Evolutionary conservation across 2,888 invertebrate genomes (phyloP).

Genomic region (Zaprionus lineosus): DNA sequence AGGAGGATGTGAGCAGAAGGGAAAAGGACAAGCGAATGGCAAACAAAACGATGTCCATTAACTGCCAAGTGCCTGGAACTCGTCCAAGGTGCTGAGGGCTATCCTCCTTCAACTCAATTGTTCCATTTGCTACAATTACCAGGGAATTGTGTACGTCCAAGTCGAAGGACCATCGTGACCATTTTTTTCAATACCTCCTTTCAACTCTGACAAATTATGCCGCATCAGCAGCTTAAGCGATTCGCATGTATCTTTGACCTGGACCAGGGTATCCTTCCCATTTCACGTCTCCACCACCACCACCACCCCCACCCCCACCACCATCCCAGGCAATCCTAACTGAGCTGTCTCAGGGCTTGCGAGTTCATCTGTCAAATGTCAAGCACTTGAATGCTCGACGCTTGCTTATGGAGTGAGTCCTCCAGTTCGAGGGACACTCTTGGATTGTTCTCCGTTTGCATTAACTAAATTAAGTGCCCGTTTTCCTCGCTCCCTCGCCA

Average conservation of each 20-base stretch:
- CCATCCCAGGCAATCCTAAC: conserved; percentile 14
- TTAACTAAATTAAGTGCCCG: conserved; percentile 74
- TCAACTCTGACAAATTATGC: conserved; percentile 61
- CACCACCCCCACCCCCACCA: no score
- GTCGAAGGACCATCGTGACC: conserved; percentile 32
- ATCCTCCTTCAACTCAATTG: conserved; percentile 9
- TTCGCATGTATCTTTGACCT: conserved; percentile 54
- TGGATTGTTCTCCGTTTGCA: conserved; percentile 50
- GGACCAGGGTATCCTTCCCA: conserved; percentile 1
- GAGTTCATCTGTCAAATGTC: conserved; percentile 79
- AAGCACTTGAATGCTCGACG: conserved; percentile 24
- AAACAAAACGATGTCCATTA: conserved; percentile 56
- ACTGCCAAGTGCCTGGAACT: conserved; percentile 6
- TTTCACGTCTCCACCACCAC: background rate
- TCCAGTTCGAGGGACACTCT: background rate
- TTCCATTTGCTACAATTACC: conserved; percentile 58
- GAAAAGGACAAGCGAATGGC: no score
- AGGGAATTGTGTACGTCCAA: conserved; percentile 34
- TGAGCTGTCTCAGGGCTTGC: conserved; percentile 46
- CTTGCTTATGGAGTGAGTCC: conserved; percentile 5
- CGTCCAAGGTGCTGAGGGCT: conserved; percentile 23
- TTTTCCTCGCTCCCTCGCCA: conserved; percentile 29
- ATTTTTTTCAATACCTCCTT: conserved; percentile 14
- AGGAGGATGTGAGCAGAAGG: conserved; percentile 17
- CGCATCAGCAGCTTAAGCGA: conserved; percentile 64